Conservation (phyloP, 1,140 invertebrate genomes). For the Sinonovacula constricta region DNA sequence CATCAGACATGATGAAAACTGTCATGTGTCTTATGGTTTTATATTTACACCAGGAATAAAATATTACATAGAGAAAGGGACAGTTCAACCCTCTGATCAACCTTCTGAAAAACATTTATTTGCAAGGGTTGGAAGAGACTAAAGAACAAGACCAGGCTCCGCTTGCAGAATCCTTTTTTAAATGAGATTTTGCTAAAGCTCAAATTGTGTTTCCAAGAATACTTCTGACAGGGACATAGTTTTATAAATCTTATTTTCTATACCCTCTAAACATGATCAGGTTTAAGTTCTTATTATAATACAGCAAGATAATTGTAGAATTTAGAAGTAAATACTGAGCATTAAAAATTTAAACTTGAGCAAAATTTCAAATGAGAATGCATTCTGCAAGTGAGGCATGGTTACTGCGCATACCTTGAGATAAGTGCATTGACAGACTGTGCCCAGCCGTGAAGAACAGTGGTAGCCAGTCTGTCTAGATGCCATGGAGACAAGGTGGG, state of each 20-base stretch:
- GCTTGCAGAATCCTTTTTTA: no score
- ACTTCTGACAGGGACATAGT: no score
- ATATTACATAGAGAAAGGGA: not conserved
- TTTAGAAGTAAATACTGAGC: no score
- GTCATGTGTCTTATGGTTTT: not conserved
- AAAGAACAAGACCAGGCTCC: not conserved
- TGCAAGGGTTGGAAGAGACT: not conserved
- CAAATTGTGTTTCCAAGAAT: no score
- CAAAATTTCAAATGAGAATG: no score
- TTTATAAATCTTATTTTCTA: no score
- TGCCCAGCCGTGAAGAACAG: conserved; percentile 4
- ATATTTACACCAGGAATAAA: not conserved
- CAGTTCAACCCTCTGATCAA: not conserved
- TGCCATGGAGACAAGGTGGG: not conserved
- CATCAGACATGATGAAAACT: not conserved
- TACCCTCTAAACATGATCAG: not conserved
- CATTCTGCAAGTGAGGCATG: no score
- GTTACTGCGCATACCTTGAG: conserved; percentile 14
- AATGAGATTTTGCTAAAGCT: no score
- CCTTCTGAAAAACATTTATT: not conserved
- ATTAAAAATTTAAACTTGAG: no score
- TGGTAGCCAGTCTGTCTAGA: not conserved
- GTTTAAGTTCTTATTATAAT: not conserved
- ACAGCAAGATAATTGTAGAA: no score
- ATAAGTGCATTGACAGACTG: not conserved